Evolutionary conservation across 2,797 vertebrate genomes (phyloP).

Genomic region (Betta splendens): DNA sequence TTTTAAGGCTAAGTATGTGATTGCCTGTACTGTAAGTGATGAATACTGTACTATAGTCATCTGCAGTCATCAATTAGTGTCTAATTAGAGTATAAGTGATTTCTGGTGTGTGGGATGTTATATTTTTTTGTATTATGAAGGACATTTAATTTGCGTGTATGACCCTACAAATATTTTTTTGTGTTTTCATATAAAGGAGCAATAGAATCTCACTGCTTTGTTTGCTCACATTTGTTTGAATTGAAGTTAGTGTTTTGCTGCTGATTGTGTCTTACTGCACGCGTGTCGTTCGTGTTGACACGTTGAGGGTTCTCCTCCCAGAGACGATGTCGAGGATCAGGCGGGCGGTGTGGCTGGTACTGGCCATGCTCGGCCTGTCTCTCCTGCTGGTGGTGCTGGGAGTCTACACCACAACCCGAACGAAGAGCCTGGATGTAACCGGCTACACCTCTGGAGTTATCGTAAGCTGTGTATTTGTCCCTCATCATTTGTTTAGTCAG

Average conservation of each 20-base stretch:
- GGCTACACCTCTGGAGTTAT: conserved; percentile 76
- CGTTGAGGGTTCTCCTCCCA: conserved; percentile 30
- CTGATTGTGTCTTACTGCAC: neutral
- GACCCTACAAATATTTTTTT: too few relatives aligned
- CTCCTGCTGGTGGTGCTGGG: conserved; percentile 74
- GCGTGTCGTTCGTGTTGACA: neutral
- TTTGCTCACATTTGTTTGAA: too few relatives aligned
- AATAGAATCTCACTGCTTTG: too few relatives aligned
- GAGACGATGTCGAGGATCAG: conserved; percentile 53
- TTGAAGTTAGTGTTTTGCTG: neutral
- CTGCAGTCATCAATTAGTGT: neutral
- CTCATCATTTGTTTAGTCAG: neutral
- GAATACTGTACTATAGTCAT: neutral
- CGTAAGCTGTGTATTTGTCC: conserved; percentile 51
- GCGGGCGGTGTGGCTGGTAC: conserved; percentile 66
- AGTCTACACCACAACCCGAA: conserved; percentile 68
- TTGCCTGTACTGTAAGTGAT: neutral
- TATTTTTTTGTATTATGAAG: neutral
- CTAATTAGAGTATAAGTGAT: neutral
- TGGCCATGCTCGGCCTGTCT: conserved; percentile 75
- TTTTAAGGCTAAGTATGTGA: too few relatives aligned
- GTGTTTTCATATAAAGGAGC: too few relatives aligned
- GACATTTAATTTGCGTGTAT: neutral
- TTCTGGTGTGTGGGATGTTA: neutral
- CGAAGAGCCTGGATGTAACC: conserved; percentile 73